A percentile compares a stretch with the other conserved stretches of the same genome.
phyloP scores from a whole-genome alignment of 2,113 vertebrate genomes.

The Paradoxurus hermaphroditus region DNA sequence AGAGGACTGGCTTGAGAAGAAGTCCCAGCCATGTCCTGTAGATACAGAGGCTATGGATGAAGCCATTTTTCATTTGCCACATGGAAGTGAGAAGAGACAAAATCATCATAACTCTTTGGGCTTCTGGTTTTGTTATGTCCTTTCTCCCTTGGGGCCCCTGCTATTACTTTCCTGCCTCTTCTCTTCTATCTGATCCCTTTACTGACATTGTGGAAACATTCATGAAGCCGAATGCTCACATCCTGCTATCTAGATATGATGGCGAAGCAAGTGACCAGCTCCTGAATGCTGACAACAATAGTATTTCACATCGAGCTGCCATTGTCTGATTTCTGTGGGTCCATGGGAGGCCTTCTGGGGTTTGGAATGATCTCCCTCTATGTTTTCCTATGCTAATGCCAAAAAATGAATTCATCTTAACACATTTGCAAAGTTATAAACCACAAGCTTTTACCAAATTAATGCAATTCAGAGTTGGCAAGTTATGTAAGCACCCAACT shows the following conservation, averaged over 20 bases:
- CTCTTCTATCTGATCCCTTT: not conserved
- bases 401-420: conserved; percentile 24
- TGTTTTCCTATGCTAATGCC: not conserved
- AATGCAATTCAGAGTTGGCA: not conserved
- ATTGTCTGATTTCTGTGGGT: not conserved
- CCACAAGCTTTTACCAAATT: conserved; percentile 43
- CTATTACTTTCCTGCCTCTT: not conserved
- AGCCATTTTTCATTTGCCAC: not conserved
- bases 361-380: not conserved
- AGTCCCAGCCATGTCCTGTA: not conserved
- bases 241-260: not conserved
- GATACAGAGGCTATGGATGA: not conserved
- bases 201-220: not conserved
- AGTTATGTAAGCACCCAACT: not conserved
- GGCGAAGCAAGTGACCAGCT: not conserved
- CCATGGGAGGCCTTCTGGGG: not conserved
- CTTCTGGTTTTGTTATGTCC: not conserved
- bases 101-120: not conserved
- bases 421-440: conserved; percentile 54
- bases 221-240: not conserved
- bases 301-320: fast-evolving
- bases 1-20: not conserved
- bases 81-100: not conserved
- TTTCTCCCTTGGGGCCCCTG: not conserved
- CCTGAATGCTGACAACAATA: too few species aligned